Evolutionary conservation across 2,113 vertebrate genomes (phyloP), one percentile per base, ranked within the genome.

Genomic region (Megalops atlanticus): DNA sequence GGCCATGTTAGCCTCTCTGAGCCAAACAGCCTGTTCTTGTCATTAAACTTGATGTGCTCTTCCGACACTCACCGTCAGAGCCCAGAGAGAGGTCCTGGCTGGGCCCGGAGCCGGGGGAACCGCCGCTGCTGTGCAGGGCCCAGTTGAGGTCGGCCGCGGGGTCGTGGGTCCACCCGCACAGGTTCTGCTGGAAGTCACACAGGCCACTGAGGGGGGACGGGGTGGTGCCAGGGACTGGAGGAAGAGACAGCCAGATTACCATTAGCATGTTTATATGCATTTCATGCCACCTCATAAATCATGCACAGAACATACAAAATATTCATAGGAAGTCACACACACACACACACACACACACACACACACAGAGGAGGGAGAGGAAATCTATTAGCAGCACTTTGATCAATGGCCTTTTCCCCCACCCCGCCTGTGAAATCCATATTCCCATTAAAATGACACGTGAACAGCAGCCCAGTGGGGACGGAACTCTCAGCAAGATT

Each of bases 121-220:
- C 84, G 82, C 77, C 91, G 43, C 91, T 75, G 82, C 91, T 91
- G 89, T 95, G 95, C 81, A 96, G 92, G 54, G 92, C 92, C 96
- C 96, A 97, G 0, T 88, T 91, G 80, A 96, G 93, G 74, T 96
- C 95, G 0, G 94, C 94, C 81, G 87, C 91, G 2, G 92, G 91
- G 89, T 99, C 97, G 0, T 96, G 95, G 4, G 87, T 95, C 98
- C 98, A 99, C 84, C 96, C 96, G 71, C 98, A 99, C 84, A 97
- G 86, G 76, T 89, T 89, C 0, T 87, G 90, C 85, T 98, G 97
- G 84, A 99, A 98, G 89, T 98, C 96, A 87, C 98, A 99, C 74
- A 92, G 93, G 85, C 94, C 95, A 83, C 94, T 86, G 91, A 0
- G 80, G 83, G 89, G 93, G 84, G 92, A 92, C 72, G 90, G 54